Percentiles rank a stretch among this genome's conserved stretches.
phyloP scores from a whole-genome alignment of 2,797 vertebrate genomes.

The Rallus crepitans region DNA sequence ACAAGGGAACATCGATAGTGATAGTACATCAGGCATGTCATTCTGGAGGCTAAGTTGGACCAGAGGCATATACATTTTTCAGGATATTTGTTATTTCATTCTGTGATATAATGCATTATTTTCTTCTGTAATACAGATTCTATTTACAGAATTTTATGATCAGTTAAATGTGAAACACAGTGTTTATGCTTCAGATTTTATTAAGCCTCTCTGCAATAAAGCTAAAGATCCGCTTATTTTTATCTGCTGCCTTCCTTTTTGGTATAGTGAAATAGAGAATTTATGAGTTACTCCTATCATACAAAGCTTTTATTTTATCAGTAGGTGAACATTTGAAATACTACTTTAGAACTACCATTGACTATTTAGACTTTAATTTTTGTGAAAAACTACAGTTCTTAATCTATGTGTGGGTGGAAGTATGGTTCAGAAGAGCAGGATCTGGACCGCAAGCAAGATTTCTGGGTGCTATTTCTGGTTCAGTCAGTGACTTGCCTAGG shows the following conservation, averaged over 20 bases:
- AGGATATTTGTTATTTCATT: neutral
- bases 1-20: neutral
- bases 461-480: conserved; percentile 4
- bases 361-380: neutral
- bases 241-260: neutral
- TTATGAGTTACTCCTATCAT: neutral
- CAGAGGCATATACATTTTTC: neutral
- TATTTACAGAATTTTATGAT: neutral
- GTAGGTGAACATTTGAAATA: neutral
- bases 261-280: neutral
- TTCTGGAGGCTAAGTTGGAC: conserved; percentile 2
- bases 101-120: neutral
- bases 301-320: neutral
- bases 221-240: neutral
- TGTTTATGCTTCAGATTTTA: neutral
- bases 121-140: neutral
- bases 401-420: neutral
- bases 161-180: neutral
- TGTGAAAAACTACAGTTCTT: neutral
- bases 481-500: neutral
- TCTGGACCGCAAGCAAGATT: neutral
- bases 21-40: conserved; percentile 13
- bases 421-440: neutral
- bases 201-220: neutral
- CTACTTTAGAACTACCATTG: neutral